Evolutionary conservation across 2,113 vertebrate species (phyloP), one percentile per base, ranked within the genome.

Genomic region (Mormyrus iriodes): DNA sequence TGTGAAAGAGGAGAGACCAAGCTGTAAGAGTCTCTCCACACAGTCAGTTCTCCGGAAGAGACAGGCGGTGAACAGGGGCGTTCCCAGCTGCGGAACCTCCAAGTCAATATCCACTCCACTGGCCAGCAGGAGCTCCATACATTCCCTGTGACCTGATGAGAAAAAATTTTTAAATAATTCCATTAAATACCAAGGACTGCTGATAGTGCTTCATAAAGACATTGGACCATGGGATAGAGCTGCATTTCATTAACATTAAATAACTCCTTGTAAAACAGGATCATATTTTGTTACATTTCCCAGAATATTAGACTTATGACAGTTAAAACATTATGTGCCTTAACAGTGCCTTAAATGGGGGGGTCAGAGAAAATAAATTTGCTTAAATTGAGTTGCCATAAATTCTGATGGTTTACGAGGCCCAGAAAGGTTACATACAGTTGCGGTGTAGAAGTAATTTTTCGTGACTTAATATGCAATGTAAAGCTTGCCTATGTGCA

Each of bases 81-180:
- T 97, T 89, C 98, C 97, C 0, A 94, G 87, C 12, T 94, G 95
- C 0, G 95, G 92, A 39, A 97, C 87, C 92, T 98, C 97, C 92
- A 96, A 91, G 90, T 99, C 96, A 88, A 97, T 95, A 82, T 96
- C 94, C 89, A 95, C 95, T 17, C 95, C 96, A 24, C 95, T 95
- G 24, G 95, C 94, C 93, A 98, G 92, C 55, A 99, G 96, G 92
- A 98, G 94, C 91, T 98, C 97, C 95, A 98, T 95, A 93, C 98
- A 99, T 48, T 97, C 96, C 90, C 93, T 96, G 94, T 99, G 96
- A 92, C 96, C 98, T 99, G 93, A 65, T 2, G 58, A 39, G 58
- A 88, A 21, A 44, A 9, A 88, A 49, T 19, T 19, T 13, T 0
- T 5, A 73, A 73, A 73, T 15, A 3, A 76, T 39, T 76, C 31